Percentiles rank a stretch among this genome's conserved stretches.
Conservation (phyloP, 1,140 invertebrate species). For the Hydropsyche tenuis region DNA sequence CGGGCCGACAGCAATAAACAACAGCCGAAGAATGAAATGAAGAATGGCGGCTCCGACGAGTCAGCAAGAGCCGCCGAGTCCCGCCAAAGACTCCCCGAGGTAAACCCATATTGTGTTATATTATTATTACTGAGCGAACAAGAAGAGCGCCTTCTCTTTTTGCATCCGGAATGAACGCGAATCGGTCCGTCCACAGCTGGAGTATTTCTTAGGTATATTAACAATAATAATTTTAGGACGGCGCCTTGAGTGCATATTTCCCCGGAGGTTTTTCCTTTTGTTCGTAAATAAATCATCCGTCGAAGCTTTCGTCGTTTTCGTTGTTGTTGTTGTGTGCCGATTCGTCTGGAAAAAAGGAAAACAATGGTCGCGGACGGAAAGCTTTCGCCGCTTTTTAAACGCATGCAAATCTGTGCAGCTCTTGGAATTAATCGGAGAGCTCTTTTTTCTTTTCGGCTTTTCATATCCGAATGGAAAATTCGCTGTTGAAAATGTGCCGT, state of each 20-base stretch:
- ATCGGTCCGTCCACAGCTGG: constrained; percentile 25
- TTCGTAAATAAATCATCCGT: constrained; percentile 37
- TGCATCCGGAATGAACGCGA: background rate
- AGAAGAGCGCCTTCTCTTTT: constrained; percentile 7
- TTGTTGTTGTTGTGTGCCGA: constrained; percentile 2
- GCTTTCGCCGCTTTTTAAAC: constrained; percentile 1
- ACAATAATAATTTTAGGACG: constrained; percentile 35
- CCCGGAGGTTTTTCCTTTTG: constrained; percentile 37
- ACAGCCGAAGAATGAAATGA: constrained; percentile 44
- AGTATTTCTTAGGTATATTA: constrained; percentile 24
- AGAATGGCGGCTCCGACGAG: constrained; percentile 44
- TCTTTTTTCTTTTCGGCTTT: background rate
- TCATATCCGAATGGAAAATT: background rate
- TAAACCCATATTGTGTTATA: constrained; percentile 34
- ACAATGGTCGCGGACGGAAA: constrained; percentile 1
- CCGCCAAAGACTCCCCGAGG: constrained; percentile 45
- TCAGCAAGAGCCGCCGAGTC: constrained; percentile 41
- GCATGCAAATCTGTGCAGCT: constrained; percentile 2
- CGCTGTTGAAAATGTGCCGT: background rate
- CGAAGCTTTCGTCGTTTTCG: background rate
- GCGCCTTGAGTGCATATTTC: constrained; percentile 41
- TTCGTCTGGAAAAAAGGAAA: background rate
- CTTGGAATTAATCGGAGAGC: background rate
- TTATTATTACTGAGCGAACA: too few species aligned
- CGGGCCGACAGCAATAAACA: constrained; percentile 37